Evolutionary conservation across 30 jellyfish, hydroid and myxozoan species (phyloP).

Genomic region (Turritopsis dohrnii): DNA sequence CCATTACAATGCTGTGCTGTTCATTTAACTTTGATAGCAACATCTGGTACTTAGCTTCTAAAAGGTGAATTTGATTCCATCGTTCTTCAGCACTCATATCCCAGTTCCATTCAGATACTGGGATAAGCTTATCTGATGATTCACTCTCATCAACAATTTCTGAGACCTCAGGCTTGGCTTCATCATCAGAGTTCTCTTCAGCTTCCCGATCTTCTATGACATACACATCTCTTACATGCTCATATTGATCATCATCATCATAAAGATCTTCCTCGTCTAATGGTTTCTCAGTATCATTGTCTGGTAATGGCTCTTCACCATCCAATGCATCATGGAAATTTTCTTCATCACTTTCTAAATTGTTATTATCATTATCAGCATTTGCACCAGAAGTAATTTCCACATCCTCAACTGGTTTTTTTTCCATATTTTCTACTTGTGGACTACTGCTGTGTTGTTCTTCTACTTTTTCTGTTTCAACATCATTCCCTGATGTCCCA

Average conservation of each 20-base stretch:
- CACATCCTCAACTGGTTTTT: background rate
- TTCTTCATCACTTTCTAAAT: background rate
- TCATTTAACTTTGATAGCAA: conserved; percentile 9
- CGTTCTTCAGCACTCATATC: conserved; percentile 13
- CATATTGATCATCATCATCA: conserved; percentile 7
- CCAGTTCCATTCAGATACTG: conserved; percentile 18
- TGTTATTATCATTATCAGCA: background rate
- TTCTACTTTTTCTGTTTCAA: conserved; percentile 1
- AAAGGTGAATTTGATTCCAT: conserved; percentile 1
- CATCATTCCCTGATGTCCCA: background rate
- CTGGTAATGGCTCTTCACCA: conserved; percentile 1
- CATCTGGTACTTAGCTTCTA: background rate
- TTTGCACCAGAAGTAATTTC: background rate
- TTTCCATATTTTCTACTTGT: background rate
- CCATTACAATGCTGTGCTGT: background rate
- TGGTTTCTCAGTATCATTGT: background rate
- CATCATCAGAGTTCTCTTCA: conserved; percentile 8
- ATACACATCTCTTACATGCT: conserved; percentile 19
- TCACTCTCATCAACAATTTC: background rate
- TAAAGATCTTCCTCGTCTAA: background rate
- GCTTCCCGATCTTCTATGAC: background rate
- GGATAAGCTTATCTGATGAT: background rate
- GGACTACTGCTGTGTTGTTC: background rate
- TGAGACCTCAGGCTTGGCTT: conserved; percentile 1
- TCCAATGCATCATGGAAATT: background rate